A percentile compares a stretch with the other conserved stretches of the same genome.
These are phyloP conservation scores for Mormyrops boulengeri DNA, from an alignment of 2,797 vertebrate genomes.

Conservation along the genomic window DNA sequence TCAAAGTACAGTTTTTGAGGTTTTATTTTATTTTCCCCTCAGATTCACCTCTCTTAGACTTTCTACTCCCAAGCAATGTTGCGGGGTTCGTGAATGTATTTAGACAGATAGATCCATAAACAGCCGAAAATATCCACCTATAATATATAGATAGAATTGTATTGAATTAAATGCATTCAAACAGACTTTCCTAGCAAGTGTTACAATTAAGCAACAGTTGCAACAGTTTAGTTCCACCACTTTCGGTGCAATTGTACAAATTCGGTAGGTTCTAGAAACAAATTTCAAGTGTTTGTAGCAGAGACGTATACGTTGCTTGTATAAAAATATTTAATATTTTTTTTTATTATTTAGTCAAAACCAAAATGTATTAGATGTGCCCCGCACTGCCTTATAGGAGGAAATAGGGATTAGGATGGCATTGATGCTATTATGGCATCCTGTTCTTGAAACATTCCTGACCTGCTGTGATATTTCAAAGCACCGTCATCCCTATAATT, in stretches of 20 bases:
- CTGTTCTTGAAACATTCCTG: not conserved
- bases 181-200: not conserved
- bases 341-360: not conserved
- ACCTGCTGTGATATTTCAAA: not conserved
- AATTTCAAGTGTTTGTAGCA: not conserved
- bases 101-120: not conserved
- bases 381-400: not conserved
- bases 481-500: not conserved
- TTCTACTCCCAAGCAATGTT: not conserved
- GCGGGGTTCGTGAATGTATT: not conserved
- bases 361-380: not conserved
- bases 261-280: not conserved
- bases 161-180: not conserved
- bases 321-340: not conserved
- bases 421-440: not conserved
- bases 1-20: not conserved
- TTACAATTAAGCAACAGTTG: not conserved
- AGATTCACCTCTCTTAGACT: not conserved
- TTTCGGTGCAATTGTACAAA: not conserved
- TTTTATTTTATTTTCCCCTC: not conserved
- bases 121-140: not conserved
- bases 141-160: not conserved
- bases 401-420: not conserved
- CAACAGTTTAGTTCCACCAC: not conserved
- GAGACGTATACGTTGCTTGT: not conserved